Base-by-base conservation (phyloP, 2,888 invertebrate species). In the Polymixis lichenea region DNA sequence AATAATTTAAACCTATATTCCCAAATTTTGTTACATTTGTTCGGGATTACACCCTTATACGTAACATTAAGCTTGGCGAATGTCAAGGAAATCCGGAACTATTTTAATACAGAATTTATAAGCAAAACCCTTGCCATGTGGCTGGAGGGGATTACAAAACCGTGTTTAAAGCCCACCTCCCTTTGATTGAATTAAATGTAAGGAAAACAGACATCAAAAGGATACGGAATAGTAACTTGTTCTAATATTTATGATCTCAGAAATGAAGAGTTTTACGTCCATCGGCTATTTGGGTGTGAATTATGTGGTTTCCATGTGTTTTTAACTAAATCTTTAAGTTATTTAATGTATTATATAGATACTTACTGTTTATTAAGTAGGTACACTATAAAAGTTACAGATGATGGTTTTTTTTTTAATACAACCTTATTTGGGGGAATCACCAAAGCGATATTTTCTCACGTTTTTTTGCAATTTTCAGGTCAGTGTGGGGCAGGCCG, bases 161-260 rank as follows among this genome's bases (percentile, higher is more conserved):
- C 85, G 73, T 86, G 86, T 88, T 88, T 83, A 75, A 79, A 75
- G 70, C 74, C 77, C 78, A 85, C 75, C 67, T 86, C 75, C 76
- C 77, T 86, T 84, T 85, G 86, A 90, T 89, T 88, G 84, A 87
- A 88, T 90, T 86, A 86, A 85, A 87, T 89, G 78, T 83, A 86
- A 84, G 83, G 83, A 86, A 87, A 85, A 86, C 83, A 80, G 58
- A 82, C 73, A 72, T 86, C 80, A 80, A 78, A 80, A 56, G 67
- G 69, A 53, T 66, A 62, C 58, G 15, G 72, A 56, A 43, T 15
- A 72, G 28, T 55, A n/a, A 56, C 13, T 60, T 51, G 13, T 66
- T 64, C 1, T 60, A 25, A 66, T 65, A 69, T 66, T 71, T 71
- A 79, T 58, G 32, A 38, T 46, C 22, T 51, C 4, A 7, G 56